Conservation (phyloP, 2,888 invertebrate genomes). For the Orthonychiurus folsomi region DNA sequence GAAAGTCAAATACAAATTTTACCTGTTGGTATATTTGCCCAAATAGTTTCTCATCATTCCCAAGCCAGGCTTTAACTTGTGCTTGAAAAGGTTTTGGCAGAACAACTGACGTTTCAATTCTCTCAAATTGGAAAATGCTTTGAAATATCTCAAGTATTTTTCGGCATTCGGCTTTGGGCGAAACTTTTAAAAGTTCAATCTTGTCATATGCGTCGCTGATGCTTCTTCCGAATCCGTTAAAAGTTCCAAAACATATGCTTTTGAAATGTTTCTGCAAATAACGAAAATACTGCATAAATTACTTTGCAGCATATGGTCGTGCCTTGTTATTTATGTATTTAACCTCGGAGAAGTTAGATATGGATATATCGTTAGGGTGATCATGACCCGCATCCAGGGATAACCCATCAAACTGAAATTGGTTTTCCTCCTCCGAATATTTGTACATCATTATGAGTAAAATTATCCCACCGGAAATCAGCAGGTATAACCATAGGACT, state of each 20-base stretch:
- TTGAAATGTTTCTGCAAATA: not conserved
- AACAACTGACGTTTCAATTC: conserved; percentile 22
- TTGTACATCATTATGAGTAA: not conserved
- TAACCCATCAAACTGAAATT: not conserved
- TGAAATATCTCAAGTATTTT: conserved; percentile 22
- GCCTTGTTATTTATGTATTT: too few relatives aligned
- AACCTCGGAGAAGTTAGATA: not conserved
- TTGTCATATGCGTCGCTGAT: conserved; percentile 21
- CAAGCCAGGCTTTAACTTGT: conserved; percentile 34
- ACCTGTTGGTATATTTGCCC: conserved; percentile 32
- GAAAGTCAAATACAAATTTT: conserved; percentile 4
- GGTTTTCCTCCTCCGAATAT: not conserved
- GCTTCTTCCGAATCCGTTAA: not conserved
- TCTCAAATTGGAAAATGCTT: conserved; percentile 24
- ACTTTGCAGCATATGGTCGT: too few relatives aligned
- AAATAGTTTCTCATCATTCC: conserved; percentile 27
- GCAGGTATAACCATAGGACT: not conserved
- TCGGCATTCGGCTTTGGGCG: conserved; percentile 16
- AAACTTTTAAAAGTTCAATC: conserved; percentile 17
- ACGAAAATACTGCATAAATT: conserved; percentile 4
- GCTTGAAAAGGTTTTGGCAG: conserved; percentile 26
- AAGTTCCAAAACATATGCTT: not conserved
- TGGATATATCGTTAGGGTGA: not conserved
- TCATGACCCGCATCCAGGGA: not conserved
- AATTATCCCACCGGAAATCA: not conserved